Evolutionary conservation across 2,888 invertebrate species (phyloP).

Genomic region (Yponomeuta evonymella): DNA sequence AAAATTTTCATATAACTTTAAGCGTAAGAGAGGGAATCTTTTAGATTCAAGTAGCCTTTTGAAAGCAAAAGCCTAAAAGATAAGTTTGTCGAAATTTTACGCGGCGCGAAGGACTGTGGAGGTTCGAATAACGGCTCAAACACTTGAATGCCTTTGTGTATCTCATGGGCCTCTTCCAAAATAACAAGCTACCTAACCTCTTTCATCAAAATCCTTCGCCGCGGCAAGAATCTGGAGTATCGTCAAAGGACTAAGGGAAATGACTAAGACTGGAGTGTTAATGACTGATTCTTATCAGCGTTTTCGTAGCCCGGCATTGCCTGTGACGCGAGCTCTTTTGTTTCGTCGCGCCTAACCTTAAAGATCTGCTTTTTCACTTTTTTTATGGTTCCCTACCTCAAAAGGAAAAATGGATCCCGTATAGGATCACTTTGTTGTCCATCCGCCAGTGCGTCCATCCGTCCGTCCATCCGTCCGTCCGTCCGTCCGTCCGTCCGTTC

Average conservation of each 20-base stretch:
- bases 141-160: constrained; percentile 7
- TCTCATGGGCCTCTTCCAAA: constrained; percentile 11
- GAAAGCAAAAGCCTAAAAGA: background rate
- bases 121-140: constrained; percentile 8
- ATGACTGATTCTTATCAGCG: constrained; percentile 52
- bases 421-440: no score
- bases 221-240: constrained; percentile 8
- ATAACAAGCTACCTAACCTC: constrained; percentile 10
- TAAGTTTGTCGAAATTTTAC: constrained; percentile 11
- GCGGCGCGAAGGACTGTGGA: background rate
- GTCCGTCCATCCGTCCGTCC: no score
- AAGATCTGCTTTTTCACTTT: background rate
- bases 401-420: no score
- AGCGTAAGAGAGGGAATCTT: background rate
- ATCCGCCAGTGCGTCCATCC: no score
- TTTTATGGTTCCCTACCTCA: background rate
- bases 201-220: constrained; percentile 15
- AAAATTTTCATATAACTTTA: background rate
- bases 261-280: constrained; percentile 43
- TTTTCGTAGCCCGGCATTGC: constrained; percentile 40
- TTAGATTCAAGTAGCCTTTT: background rate
- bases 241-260: constrained; percentile 17
- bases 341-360: constrained; percentile 10
- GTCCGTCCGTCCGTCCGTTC: no score
- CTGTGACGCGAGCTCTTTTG: constrained; percentile 9